Evolutionary conservation across 2,797 vertebrate species (phyloP).

Genomic region (Poeciliopsis paucimaculata): DNA sequence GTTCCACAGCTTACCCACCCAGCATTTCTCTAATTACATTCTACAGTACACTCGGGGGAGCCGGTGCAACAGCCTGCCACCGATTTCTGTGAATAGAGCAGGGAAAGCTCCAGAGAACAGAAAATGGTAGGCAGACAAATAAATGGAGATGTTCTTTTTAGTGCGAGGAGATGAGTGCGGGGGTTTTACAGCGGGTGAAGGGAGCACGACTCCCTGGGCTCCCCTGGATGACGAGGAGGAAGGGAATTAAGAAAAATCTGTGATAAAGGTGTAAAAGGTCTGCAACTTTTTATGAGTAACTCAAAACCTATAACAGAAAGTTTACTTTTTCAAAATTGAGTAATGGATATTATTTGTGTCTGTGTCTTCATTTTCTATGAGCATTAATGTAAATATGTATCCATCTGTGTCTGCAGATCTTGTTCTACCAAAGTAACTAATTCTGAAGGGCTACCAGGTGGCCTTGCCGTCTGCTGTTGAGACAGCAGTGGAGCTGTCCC

Average conservation of each 20-base stretch:
- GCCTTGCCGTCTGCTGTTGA: constrained; percentile 45
- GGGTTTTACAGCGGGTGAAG: constrained; percentile 41
- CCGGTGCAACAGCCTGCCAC: constrained; percentile 33
- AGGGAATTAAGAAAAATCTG: constrained; percentile 61
- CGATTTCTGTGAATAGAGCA: constrained; percentile 29
- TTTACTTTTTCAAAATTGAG: constrained; percentile 3
- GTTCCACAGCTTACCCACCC: constrained; percentile 42
- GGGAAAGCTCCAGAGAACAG: constrained; percentile 21
- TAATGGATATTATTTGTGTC: neutral
- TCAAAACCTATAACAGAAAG: constrained; percentile 18
- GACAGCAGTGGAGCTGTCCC: constrained; percentile 31
- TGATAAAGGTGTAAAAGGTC: constrained; percentile 57
- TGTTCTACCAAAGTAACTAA: constrained; percentile 57
- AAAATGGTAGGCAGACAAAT: constrained; percentile 41
- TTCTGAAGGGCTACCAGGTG: constrained; percentile 55
- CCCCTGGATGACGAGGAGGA: constrained; percentile 25
- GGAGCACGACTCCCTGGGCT: constrained; percentile 53
- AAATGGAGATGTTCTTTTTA: constrained; percentile 40
- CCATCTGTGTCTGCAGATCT: constrained; percentile 28
- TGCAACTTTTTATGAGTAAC: constrained; percentile 33
- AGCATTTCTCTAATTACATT: constrained; percentile 61
- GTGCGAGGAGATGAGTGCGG: constrained; percentile 21
- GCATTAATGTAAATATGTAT: constrained; percentile 6
- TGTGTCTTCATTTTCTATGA: constrained; percentile 24
- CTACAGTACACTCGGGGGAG: constrained; percentile 38